A percentile compares a stretch with the other conserved stretches of the same genome.
Evolutionary conservation across 2,797 vertebrate genomes (phyloP).

Genomic region (Catharus ustulatus): DNA sequence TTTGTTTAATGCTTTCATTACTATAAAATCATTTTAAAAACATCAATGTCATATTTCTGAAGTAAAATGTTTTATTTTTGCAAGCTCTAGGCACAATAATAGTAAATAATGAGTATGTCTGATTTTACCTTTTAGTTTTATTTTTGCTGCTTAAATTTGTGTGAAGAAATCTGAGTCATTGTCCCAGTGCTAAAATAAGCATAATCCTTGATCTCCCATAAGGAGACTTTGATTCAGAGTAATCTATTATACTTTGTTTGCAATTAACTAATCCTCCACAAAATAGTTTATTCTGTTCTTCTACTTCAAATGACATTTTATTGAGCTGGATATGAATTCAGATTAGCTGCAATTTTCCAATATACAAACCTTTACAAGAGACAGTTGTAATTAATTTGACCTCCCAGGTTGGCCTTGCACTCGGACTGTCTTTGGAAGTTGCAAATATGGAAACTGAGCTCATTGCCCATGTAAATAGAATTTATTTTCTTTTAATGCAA

Average conservation of each 20-base stretch:
- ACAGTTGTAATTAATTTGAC: conserved; percentile 34
- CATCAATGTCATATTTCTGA: background rate
- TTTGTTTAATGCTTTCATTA: background rate
- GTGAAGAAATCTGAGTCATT: background rate
- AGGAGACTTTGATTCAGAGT: background rate
- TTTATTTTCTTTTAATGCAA: background rate
- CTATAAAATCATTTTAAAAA: fast-evolving
- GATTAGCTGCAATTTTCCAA: background rate
- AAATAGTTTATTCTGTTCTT: conserved; percentile 13
- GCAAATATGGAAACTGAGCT: background rate
- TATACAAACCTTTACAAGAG: background rate
- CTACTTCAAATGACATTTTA: background rate
- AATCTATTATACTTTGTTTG: background rate
- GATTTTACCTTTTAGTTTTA: background rate
- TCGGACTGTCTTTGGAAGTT: background rate
- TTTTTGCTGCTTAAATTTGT: background rate
- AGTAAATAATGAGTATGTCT: background rate
- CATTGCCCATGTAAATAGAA: background rate
- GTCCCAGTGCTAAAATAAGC: background rate
- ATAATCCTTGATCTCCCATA: conserved; percentile 12
- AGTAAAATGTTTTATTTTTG: background rate
- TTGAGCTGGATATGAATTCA: background rate
- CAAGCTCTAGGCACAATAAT: background rate
- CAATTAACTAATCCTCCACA: background rate
- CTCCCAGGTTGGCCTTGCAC: background rate